Conservation (phyloP, 1,140 invertebrate species). For the Bombus affinis region DNA sequence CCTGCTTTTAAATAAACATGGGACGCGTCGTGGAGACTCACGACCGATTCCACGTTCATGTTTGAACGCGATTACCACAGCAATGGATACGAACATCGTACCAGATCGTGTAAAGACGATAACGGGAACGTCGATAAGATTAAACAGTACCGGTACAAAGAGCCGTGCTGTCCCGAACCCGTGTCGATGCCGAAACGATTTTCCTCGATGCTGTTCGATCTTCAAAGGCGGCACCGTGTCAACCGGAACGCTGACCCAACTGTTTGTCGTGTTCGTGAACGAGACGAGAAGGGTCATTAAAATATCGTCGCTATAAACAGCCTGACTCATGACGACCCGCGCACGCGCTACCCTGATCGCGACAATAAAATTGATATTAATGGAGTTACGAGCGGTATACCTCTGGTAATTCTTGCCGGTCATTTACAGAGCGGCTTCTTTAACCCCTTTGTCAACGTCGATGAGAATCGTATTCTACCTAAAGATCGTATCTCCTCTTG, state of each 20-base stretch:
- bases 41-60: neutral
- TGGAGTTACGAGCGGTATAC: neutral
- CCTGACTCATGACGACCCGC: neutral
- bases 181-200: conserved; percentile 14
- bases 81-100: neutral
- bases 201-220: conserved; percentile 31
- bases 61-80: neutral
- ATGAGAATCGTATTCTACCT: neutral
- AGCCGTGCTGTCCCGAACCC: conserved; percentile 4
- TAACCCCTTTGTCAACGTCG: neutral
- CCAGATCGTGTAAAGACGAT: conserved; percentile 52
- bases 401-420: conserved; percentile 22
- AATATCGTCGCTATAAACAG: conserved; percentile 28
- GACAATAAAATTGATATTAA: conserved; percentile 47
- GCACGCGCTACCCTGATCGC: neutral
- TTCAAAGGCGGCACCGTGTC: conserved; percentile 32
- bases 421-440: conserved; percentile 14
- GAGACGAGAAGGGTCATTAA: neutral
- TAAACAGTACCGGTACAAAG: conserved; percentile 39
- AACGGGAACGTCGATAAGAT: conserved; percentile 47
- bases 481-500: neutral
- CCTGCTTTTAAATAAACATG: conserved; percentile 52
- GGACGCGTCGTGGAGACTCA: conserved; percentile 21
- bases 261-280: neutral
- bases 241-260: neutral